Evolutionary conservation across 1,140 invertebrate species (phyloP), one percentile per base, ranked within the genome.

Genomic region (Metopolophium dirhodum): DNA sequence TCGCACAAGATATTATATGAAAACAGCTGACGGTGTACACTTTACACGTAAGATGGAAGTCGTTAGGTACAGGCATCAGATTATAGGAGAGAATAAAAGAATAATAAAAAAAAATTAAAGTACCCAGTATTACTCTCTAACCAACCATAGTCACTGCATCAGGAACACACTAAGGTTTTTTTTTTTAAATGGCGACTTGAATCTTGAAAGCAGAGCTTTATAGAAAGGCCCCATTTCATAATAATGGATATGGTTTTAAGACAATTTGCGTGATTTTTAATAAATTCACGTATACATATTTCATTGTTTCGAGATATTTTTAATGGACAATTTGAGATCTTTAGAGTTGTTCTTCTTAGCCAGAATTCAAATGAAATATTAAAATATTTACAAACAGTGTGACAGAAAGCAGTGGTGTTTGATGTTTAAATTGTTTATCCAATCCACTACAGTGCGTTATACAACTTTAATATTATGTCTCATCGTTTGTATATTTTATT

Each of bases 71-170:
- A 77, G 61, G 3, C 61, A 77, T 77, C 61, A 77, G 61, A 77
- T 77, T 77, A 77, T 77, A 77, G n/a, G 14, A 77, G 61, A 77
- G 18, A 77, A 77, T 77, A 77, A 77, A 35, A 77, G 61, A 77
- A 77, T 77, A 77, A 77, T 77, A 77, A 77, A 68, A 61, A 61
- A 77, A 77, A 61, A n/a, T 77, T 77, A 77, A 68, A 77, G 61
- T 77, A 77, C 61, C n/a, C n/a, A n/a, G 61, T n/a, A 77, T 77
- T 77, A 77, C 61, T 77, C n/a, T 77, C 30, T 77, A 77, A 77
- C 61, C 61, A 77, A 77, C 61, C 61, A 77, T 77, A 77, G 61
- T 77, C 61, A n/a, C 61, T 77, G 61, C 61, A 77, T 77, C 11
- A 77, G n/a, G 30, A 77, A 35, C 30, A 77, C 61, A 77, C 61